Evolutionary conservation across 2,888 invertebrate species (phyloP), one percentile per base, ranked within the genome.

Genomic region (Acleris emargana): DNA sequence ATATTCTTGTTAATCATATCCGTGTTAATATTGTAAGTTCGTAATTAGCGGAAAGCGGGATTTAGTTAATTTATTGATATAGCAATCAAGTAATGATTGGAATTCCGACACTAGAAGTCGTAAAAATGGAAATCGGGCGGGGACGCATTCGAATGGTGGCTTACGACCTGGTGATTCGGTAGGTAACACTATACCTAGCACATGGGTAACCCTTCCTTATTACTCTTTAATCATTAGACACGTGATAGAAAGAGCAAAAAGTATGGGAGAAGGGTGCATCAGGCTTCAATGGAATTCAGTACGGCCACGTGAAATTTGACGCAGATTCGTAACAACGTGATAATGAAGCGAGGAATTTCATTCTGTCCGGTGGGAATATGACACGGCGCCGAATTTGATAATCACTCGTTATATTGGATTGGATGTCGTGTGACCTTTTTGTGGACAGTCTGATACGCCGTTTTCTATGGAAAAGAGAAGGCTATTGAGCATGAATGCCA

Each of bases 61-160:
- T 71, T 72, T 71, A 50, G 67, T 71, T 74, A 76, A 72, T 74
- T 76, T 77, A 76, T 74, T 74, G 76, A 71, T 71, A 74, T 71
- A 69, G 72, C 72, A 73, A 74, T 73, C 75, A 72, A 73, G 68
- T 71, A 72, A 66, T 72, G 74, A 76, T 74, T 70, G 71, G 72
- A 71, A 74, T 75, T 74, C 75, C 73, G 72, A 76, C 74, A 74
- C 70, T 72, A 72, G 71, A 70, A 67, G 71, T 77, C 75, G 72
- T 79, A 74, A 77, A 78, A 75, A 77, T 81, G 76, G 70, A 74
- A 75, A 78, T 76, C 72, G 72, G 67, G 62, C 53, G 67, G 61
- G 68, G 67, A 61, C 70, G 80, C 76, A 79, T 79, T 73, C 72
- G 73, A 77, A 79, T 77, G 71, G 76, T 69, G 71, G 68, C 76